phyloP scores from a whole-genome alignment of 2,113 vertebrate species.

The Psittacara wagleri region DNA sequence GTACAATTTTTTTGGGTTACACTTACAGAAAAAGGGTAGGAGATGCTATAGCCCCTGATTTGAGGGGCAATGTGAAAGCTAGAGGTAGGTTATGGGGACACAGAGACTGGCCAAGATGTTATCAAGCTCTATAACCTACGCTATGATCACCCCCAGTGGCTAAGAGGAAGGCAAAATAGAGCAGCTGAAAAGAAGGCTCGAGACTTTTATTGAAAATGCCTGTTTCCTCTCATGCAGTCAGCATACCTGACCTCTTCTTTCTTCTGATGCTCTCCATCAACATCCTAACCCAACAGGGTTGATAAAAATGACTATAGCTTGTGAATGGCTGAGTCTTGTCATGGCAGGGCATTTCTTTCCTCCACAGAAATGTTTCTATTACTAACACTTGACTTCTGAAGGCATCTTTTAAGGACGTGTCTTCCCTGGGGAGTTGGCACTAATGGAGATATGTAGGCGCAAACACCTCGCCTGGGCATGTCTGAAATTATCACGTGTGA shows the following conservation, averaged over 20 bases:
- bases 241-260: not conserved
- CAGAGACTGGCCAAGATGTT: not conserved
- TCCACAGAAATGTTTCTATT: not conserved
- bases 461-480: slow-evolving; percentile 1
- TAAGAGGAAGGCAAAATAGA: not conserved
- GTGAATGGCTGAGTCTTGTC: not conserved
- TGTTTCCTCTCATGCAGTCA: not conserved
- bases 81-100: not conserved
- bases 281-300: not conserved
- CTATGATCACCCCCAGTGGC: not conserved
- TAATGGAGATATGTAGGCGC: not conserved
- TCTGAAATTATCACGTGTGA: not conserved
- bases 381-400: not conserved
- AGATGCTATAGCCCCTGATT: not conserved
- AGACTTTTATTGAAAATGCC: not conserved
- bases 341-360: not conserved
- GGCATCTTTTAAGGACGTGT: slow-evolving; percentile 1
- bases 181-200: not conserved
- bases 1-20: not conserved
- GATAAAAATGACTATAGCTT: not conserved
- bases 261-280: not conserved
- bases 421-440: slow-evolving; percentile 28
- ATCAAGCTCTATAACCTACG: not conserved
- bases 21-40: not conserved
- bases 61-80: not conserved